Base-by-base conservation (phyloP, 2,888 invertebrate species). In the Tachina grossa region DNA sequence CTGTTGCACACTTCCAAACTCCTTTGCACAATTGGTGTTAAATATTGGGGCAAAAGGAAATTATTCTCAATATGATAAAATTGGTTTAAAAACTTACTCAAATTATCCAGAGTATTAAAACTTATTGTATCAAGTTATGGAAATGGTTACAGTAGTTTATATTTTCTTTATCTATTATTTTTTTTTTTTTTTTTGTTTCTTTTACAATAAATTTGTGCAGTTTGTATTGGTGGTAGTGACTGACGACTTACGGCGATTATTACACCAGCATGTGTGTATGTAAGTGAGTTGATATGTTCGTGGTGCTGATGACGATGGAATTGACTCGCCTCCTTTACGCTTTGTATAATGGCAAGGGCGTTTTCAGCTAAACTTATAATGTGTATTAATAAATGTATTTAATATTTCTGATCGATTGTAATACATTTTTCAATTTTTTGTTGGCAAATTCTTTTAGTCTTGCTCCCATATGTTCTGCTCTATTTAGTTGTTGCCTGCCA, bases 391-490 rank as follows among this genome's bases (percentile, higher is more conserved):
- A 85, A 85, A 91, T 90, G 89, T 89, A 90, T 89, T 91, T 89
- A 89, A 91, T 91, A 90, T 89, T 88, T 90, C 90, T 91, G 90
- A 90, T 90, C 90, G 90, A 90, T 90, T 90, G 89, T 87, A 88
- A 88, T 87, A 89, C 88, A 90, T 90, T 91, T 86, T 75, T 87
- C 84, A 84, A 68, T 53, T 83, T 82, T 76, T 69, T 68, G 31
- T 72, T 72, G 10, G 57, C 43, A 74, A 74, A 63, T 65, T 77
- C 69, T 65, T 59, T 63, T 22, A n/a, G 19, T 31, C 72, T 45
- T 63, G 47, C 39, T 53, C 16, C 16, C 63, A 53, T 47, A 63
- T 61, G 45, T 53, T 59, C 41, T 57, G 55, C 57, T 65, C 22
- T n/a, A 77, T 19, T 19, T 63, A 16, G 69, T 22, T 69, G 16